These are phyloP conservation scores for Atherinomorus stipes DNA, from an alignment of 2,113 vertebrate species.

Conservation along the genomic window DNA sequence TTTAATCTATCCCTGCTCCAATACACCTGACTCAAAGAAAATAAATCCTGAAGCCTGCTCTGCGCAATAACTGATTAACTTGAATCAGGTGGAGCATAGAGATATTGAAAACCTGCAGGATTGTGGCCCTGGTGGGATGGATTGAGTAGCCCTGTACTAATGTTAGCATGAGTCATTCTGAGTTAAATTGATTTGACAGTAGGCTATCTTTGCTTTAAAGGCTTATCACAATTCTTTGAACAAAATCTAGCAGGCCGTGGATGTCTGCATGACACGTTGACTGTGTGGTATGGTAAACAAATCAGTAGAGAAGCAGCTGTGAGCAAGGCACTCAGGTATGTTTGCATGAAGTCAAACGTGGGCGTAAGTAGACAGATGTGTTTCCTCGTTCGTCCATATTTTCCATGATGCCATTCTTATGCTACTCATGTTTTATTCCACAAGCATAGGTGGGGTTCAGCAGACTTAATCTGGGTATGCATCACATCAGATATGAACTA, in stretches of 20 bases:
- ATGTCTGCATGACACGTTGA: constrained; percentile 6
- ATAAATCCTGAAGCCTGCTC: no score
- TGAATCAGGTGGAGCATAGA: no score
- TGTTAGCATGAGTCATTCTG: constrained; percentile 26
- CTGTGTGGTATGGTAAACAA: constrained; percentile 22
- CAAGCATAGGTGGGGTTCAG: constrained; percentile 44
- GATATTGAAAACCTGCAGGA: no score
- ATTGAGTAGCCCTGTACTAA: no score
- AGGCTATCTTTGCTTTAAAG: background rate
- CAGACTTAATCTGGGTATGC: constrained; percentile 15
- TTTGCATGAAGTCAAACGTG: constrained; percentile 28
- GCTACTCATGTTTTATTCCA: constrained; percentile 17
- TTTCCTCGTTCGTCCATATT: constrained; percentile 25
- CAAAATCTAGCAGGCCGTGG: background rate
- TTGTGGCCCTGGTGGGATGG: no score
- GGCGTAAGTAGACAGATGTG: constrained; percentile 28
- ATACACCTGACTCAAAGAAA: no score
- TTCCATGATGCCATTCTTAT: constrained; percentile 35
- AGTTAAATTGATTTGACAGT: constrained; percentile 11
- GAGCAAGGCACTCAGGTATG: constrained; percentile 50
- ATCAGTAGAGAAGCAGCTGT: background rate
- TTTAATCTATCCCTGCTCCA: no score
- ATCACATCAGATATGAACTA: constrained; percentile 27
- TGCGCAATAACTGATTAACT: no score
- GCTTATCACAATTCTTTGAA: background rate